Percentiles rank a stretch among this genome's conserved stretches.
These are phyloP conservation scores for Eumacrocentrus americanus DNA, from an alignment of 2,888 invertebrate species.

Conservation along the genomic window DNA sequence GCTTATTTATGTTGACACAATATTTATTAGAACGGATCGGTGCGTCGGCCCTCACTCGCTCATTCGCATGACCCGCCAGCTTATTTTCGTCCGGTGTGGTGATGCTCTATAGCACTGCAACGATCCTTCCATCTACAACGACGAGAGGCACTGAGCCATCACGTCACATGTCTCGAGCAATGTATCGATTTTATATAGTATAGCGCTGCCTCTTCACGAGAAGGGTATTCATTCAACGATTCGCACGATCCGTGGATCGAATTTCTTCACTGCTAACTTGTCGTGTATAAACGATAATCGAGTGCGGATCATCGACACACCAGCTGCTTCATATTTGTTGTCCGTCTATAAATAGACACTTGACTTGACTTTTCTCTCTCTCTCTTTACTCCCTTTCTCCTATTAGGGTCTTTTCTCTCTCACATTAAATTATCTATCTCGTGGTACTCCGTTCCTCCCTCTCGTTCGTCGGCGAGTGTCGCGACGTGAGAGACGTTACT, in stretches of 20 bases:
- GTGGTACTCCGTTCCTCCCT: conserved; percentile 29
- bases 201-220: no score
- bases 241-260: conserved; percentile 8
- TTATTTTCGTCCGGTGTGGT: conserved; percentile 42
- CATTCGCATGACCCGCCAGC: conserved; percentile 38
- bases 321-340: conserved; percentile 59
- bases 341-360: conserved; percentile 54
- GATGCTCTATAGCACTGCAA: background rate
- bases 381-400: conserved; percentile 27
- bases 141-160: background rate
- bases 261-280: conserved; percentile 1
- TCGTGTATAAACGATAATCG: conserved; percentile 52
- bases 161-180: background rate
- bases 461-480: conserved; percentile 35
- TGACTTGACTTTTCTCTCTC: conserved; percentile 31
- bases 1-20: conserved; percentile 62
- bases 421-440: conserved; percentile 32
- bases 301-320: conserved; percentile 56
- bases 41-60: no score
- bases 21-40: conserved; percentile 62
- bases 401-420: conserved; percentile 12
- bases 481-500: conserved; percentile 49
- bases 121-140: conserved; percentile 8
- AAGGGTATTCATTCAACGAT: background rate
- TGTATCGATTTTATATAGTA: conserved; percentile 5